These are phyloP conservation scores for Mystacides longicornis DNA, from an alignment of 2,888 invertebrate species.

Conservation along the genomic window DNA sequence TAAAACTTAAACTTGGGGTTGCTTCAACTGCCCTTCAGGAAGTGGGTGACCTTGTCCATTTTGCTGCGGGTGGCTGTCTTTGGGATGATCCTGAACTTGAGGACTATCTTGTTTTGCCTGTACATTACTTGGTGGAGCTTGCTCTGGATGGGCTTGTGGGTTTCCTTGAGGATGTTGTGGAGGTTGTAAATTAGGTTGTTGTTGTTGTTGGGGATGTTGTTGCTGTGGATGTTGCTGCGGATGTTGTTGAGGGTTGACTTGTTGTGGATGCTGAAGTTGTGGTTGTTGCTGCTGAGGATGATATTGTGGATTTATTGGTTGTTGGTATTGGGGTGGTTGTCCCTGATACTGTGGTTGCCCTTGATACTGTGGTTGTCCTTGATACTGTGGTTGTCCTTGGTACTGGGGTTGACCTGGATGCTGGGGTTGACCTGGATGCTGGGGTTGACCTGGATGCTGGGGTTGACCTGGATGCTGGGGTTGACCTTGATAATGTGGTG, in stretches of 20 bases:
- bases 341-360: constrained; percentile 21
- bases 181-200: constrained; percentile 5
- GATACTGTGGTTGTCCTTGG: constrained; percentile 28
- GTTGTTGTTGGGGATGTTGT: constrained; percentile 21
- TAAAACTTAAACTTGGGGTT: no score
- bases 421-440: constrained; percentile 23
- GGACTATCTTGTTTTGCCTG: no score
- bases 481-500: constrained; percentile 28
- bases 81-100: no score
- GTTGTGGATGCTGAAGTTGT: constrained; percentile 30
- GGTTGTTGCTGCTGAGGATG: constrained; percentile 25
- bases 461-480: constrained; percentile 26
- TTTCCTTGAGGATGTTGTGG: constrained; percentile 28
- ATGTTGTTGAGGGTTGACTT: constrained; percentile 34
- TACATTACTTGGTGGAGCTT: no score
- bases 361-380: constrained; percentile 31
- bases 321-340: constrained; percentile 27
- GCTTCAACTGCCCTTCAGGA: no score
- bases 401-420: constrained; percentile 27
- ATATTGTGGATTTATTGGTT: constrained; percentile 26
- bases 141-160: constrained; percentile 29
- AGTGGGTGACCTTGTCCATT: not conserved
- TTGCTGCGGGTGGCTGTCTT: not conserved
- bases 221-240: constrained; percentile 36
- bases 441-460: constrained; percentile 27